A percentile compares a stretch with the other conserved stretches of the same genome.
Conservation (phyloP, 2,888 invertebrate species). For the Diadromus collaris region DNA sequence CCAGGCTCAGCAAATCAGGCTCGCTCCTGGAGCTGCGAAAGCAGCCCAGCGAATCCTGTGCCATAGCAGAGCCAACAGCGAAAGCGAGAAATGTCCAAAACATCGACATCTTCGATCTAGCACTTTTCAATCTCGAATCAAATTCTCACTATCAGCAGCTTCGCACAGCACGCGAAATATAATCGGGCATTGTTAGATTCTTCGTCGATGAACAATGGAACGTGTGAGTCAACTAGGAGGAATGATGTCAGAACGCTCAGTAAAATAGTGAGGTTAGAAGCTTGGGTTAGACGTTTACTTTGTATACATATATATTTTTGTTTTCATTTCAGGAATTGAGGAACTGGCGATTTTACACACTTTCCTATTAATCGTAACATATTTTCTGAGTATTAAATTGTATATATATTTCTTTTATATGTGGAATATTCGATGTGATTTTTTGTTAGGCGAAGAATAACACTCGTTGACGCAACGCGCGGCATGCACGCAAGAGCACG, state of each 20-base stretch:
- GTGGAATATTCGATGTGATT: conserved; percentile 16
- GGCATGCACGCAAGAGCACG: conserved; percentile 34
- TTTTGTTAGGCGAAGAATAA: conserved; percentile 1
- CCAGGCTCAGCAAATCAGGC: conserved; percentile 68
- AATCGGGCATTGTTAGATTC: conserved; percentile 2
- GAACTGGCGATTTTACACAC: neutral
- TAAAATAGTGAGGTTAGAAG: conserved; percentile 30
- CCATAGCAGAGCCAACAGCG: conserved; percentile 25
- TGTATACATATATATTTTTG: neutral
- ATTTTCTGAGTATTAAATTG: conserved; percentile 3
- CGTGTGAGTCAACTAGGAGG: conserved; percentile 47
- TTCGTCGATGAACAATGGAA: conserved; percentile 5
- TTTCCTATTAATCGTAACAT: conserved; percentile 1
- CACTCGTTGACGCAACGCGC: conserved; percentile 35
- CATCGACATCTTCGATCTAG: conserved; percentile 33
- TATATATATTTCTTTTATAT: neutral
- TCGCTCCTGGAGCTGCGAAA: conserved; percentile 68
- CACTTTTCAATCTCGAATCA: conserved; percentile 14
- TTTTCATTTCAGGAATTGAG: neutral
- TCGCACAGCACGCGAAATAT: neutral
- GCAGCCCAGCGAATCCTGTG: conserved; percentile 72
- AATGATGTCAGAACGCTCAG: conserved; percentile 32
- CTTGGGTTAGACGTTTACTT: neutral
- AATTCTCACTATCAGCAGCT: conserved; percentile 1
- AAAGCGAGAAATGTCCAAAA: conserved; percentile 53